Evolutionary conservation across 2,797 vertebrate species (phyloP).

Genomic region (Acomys russatus): DNA sequence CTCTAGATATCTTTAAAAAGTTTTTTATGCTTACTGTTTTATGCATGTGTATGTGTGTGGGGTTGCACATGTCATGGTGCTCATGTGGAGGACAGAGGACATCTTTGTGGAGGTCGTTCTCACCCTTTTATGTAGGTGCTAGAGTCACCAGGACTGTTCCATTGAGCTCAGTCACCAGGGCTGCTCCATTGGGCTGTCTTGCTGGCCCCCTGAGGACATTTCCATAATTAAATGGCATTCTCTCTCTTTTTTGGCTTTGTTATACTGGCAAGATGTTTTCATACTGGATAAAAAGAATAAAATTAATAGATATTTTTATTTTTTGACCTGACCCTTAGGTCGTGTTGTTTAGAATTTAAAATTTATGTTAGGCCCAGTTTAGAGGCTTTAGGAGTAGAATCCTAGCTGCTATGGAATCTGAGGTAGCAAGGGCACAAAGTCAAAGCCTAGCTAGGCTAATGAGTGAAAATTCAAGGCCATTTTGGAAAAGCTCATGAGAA

Average conservation of each 20-base stretch:
- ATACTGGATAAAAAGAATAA: slow-evolving; percentile 17
- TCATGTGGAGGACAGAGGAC: background rate
- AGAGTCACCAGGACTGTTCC: background rate
- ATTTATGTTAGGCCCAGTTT: background rate
- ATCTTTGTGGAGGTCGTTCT: background rate
- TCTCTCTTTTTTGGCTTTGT: background rate
- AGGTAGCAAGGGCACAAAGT: background rate
- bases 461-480: background rate
- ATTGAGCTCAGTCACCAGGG: background rate
- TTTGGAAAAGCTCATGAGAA: background rate
- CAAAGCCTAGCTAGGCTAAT: background rate
- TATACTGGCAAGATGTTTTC: background rate
- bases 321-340: background rate
- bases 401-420: too few species aligned
- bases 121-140: background rate
- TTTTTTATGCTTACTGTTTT: background rate
- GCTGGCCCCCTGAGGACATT: background rate
- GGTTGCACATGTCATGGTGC: background rate
- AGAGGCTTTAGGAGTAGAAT: background rate
- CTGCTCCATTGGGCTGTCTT: background rate
- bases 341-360: background rate
- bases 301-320: slow-evolving; percentile 4
- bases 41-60: background rate
- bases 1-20: background rate
- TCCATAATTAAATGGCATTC: slow-evolving; percentile 24